These are phyloP conservation scores for Chymomyza amoena DNA, from an alignment of 2,888 invertebrate species.

Conservation along the genomic window DNA sequence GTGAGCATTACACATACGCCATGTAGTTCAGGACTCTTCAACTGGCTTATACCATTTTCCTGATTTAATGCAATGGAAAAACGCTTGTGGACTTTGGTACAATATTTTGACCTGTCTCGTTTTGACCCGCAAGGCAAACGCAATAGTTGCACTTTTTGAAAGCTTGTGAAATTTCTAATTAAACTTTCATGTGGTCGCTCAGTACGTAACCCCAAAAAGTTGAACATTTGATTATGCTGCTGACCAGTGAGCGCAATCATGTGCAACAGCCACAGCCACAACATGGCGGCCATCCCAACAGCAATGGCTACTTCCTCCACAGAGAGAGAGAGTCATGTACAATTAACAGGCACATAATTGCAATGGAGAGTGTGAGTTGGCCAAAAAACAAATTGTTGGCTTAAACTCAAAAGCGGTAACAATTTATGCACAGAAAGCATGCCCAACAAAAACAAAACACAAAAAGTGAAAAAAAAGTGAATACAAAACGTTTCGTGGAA, in stretches of 20 bases:
- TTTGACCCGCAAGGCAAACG: slow-evolving; percentile 5
- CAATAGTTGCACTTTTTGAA: slow-evolving; percentile 27
- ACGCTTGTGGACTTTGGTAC: not conserved
- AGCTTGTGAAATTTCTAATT: slow-evolving; percentile 47
- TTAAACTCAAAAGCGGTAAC: slow-evolving; percentile 64
- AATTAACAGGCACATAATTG: slow-evolving; percentile 62
- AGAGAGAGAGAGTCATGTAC: slow-evolving; percentile 49
- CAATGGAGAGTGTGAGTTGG: slow-evolving; percentile 44
- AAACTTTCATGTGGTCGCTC: slow-evolving; percentile 55
- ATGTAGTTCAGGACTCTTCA: not conserved
- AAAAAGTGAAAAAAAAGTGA: not conserved
- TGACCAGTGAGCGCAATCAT: slow-evolving; percentile 64
- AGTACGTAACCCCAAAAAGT: slow-evolving; percentile 41
- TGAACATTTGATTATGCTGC: slow-evolving; percentile 65
- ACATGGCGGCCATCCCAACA: slow-evolving; percentile 14
- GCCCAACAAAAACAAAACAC: slow-evolving; percentile 28
- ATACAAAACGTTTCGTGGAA: not conserved
- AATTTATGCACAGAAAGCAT: slow-evolving; percentile 58
- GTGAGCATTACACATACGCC: slow-evolving; percentile 21
- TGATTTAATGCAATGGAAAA: not conserved
- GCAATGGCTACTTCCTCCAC: slow-evolving; percentile 14
- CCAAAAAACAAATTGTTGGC: slow-evolving; percentile 73
- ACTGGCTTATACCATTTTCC: not conserved
- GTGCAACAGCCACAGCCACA: slow-evolving; percentile 27
- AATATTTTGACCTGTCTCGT: not conserved